Evolutionary conservation across 1,140 invertebrate genomes (phyloP), one percentile per base, ranked within the genome.

Genomic region (Drosophila oshimai): DNA sequence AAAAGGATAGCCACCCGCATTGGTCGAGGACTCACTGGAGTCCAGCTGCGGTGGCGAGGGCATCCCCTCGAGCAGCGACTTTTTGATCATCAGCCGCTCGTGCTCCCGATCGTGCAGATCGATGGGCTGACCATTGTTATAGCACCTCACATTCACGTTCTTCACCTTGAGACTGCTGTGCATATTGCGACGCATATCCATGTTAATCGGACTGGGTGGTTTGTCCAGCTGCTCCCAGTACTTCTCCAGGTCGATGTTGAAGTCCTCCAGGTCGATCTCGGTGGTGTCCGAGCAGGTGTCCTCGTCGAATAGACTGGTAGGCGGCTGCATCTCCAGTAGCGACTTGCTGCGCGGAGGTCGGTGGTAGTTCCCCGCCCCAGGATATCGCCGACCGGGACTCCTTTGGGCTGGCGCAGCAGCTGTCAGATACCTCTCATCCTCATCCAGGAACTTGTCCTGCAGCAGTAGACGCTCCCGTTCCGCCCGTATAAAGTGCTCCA

Each of bases 141-240:
- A 91, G 69, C 90, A 90, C 4, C 90, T 47, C 9, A 91, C 89
- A 20, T 88, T 91, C 1, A 91, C 90, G 33, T 90, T 91, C 58
- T 91, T 91, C 41, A 90, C 84, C 44, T 91, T 90, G 1, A 90
- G 58, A 31, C 74, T 90, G 62, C 89, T 90, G 36, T 90, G 90
- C 89, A 90, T 90, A 26, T 90, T 90, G 15, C 89, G 77, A 0
- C 88, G 87, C 89, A 90, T 90, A 51, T 90, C 89, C 71, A 90
- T 77, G 65, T 90, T 89, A 39, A 90, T 90, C 34, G 89, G 89
- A 34, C 89, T 90, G 7, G 89, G 89, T 3, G 89, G 88, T 26
- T 91, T 91, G 57, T 91, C 90, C 41, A 91, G 65, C 57, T 91
- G 89, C 42, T 90, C 90, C 89, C 90, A 91, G 57, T 91, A 91